These are phyloP conservation scores for Nautilus pompilius DNA, from an alignment of 1,140 invertebrate genomes.

Conservation along the genomic window DNA sequence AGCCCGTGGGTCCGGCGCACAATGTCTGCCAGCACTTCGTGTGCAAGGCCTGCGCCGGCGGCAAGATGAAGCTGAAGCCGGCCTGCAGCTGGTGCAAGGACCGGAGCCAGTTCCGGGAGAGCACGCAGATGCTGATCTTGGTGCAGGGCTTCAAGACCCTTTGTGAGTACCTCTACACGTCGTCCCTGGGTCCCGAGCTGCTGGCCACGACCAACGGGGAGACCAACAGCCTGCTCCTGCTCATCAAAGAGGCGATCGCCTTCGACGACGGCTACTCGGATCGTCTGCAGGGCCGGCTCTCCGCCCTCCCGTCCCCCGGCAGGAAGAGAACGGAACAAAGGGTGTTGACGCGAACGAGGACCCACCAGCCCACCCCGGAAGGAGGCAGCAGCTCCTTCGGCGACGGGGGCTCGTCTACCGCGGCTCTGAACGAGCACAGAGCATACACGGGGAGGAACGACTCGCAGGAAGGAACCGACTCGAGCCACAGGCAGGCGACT, in stretches of 20 bases:
- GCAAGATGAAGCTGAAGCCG: constrained; percentile 78
- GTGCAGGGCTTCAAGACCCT: constrained; percentile 85
- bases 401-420: too few species aligned
- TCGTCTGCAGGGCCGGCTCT: not conserved
- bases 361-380: too few species aligned
- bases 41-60: constrained; percentile 75
- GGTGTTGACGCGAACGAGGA: too few species aligned
- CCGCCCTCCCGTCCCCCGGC: not conserved
- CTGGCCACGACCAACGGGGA: constrained; percentile 57
- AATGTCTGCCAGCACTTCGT: constrained; percentile 86
- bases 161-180: constrained; percentile 75
- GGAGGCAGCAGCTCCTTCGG: too few species aligned
- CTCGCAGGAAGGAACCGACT: too few species aligned
- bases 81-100: constrained; percentile 82
- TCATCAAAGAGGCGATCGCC: constrained; percentile 75
- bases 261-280: constrained; percentile 70
- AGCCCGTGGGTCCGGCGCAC: constrained; percentile 76
- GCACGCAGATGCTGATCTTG: constrained; percentile 74
- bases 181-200: constrained; percentile 58
- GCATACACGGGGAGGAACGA: too few species aligned
- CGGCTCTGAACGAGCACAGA: too few species aligned
- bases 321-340: too few species aligned
- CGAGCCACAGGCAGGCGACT: too few species aligned
- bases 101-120: constrained; percentile 77
- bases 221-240: constrained; percentile 65